Conservation (phyloP, 2,888 invertebrate genomes). For the Polymixis flavicincta region DNA sequence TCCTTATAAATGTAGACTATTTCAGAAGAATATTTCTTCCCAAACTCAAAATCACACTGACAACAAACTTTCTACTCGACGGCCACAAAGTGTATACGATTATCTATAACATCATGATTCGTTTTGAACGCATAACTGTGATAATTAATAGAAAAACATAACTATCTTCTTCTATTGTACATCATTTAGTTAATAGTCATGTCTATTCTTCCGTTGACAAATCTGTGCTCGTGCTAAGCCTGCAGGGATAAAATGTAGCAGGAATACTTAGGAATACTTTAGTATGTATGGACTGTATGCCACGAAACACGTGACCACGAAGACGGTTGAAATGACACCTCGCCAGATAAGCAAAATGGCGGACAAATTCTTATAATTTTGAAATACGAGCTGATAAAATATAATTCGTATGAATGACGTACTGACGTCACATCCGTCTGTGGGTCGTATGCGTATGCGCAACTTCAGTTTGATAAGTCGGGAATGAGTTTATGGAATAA, state of each 20-base stretch:
- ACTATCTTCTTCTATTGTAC: too few relatives aligned
- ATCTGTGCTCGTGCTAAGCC: too few relatives aligned
- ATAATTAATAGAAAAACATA: too few relatives aligned
- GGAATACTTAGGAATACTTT: neutral
- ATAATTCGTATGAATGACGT: slow-evolving; percentile 30
- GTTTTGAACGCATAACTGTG: too few relatives aligned
- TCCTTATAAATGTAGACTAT: too few relatives aligned
- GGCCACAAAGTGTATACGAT: too few relatives aligned
- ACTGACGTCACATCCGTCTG: slow-evolving; percentile 37
- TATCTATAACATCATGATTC: too few relatives aligned
- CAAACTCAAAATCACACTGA: too few relatives aligned
- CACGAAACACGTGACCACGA: neutral
- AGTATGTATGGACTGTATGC: neutral
- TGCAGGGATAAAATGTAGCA: neutral
- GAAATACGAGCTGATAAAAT: slow-evolving; percentile 41
- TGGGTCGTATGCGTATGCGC: slow-evolving; percentile 23
- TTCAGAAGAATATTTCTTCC: too few relatives aligned
- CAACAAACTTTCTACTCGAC: too few relatives aligned
- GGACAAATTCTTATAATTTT: slow-evolving; percentile 30
- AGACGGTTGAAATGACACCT: neutral
- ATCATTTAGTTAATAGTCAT: too few relatives aligned
- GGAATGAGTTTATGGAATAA: slow-evolving; percentile 37
- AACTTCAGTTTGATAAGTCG: slow-evolving; percentile 41
- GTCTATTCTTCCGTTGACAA: too few relatives aligned
- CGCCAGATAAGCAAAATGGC: neutral